phyloP scores from a whole-genome alignment of 2,888 invertebrate genomes.

The Troides aeacus region DNA sequence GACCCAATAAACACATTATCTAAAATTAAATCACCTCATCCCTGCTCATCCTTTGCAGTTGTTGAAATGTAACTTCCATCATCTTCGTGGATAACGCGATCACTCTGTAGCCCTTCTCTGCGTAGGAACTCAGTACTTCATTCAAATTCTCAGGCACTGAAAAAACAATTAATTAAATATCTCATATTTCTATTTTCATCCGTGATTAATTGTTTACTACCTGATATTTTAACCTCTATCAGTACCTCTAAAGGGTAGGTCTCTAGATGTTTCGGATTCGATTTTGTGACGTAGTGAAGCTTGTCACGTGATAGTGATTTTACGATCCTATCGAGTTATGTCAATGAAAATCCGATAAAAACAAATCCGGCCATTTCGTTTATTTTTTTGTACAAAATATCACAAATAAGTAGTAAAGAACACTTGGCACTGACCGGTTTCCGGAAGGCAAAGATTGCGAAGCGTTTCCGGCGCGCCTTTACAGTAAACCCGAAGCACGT shows the following conservation, averaged over 20 bases:
- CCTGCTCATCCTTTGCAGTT: conserved; percentile 86
- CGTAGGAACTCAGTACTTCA: conserved; percentile 89
- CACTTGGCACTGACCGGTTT: conserved; percentile 75
- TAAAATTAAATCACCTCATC: conserved; percentile 70
- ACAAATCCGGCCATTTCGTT: background rate
- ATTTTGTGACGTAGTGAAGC: too few species aligned
- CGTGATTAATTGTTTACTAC: background rate
- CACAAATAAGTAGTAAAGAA: background rate
- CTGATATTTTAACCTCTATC: background rate
- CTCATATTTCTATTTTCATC: background rate
- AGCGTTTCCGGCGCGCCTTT: conserved; percentile 98
- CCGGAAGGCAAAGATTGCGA: conserved; percentile 85
- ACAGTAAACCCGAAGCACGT: conserved; percentile 89
- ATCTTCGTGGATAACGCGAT: conserved; percentile 92
- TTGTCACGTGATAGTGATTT: too few species aligned
- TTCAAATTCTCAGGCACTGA: conserved; percentile 90
- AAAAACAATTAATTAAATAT: conserved; percentile 7
- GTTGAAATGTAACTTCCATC: conserved; percentile 84
- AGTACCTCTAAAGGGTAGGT: too few species aligned
- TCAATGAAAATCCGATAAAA: too few species aligned
- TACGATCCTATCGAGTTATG: too few species aligned
- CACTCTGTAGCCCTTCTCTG: conserved; percentile 95
- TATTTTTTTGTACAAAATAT: background rate
- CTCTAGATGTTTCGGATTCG: too few species aligned
- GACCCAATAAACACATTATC: too few species aligned